Conservation (phyloP, 2,113 vertebrate species). For the Notiomystis cincta region DNA sequence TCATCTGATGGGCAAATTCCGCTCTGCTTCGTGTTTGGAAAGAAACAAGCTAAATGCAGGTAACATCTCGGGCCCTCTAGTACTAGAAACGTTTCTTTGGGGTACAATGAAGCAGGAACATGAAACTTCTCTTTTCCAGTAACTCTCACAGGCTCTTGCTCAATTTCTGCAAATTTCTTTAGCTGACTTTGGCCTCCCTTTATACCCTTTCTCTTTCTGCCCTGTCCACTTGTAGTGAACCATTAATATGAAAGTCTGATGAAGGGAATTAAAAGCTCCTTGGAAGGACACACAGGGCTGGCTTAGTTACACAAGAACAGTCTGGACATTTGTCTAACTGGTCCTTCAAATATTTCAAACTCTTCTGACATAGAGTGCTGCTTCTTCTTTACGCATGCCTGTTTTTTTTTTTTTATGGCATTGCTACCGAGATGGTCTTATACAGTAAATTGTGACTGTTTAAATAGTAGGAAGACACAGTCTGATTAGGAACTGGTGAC, state of each 20-base stretch:
- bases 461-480: neutral
- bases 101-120: neutral
- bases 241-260: neutral
- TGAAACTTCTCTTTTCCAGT: neutral
- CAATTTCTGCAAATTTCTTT: neutral
- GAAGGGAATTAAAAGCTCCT: neutral
- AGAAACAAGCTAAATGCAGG: neutral
- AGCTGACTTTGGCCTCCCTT: neutral
- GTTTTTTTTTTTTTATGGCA: neutral
- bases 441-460: neutral
- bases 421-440: neutral
- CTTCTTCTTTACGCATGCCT: neutral
- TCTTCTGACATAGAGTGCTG: neutral
- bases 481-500: neutral
- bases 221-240: neutral
- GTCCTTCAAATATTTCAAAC: neutral
- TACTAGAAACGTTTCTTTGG: neutral
- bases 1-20: neutral
- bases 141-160: neutral
- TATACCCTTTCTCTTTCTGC: neutral
- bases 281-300: neutral
- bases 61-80: neutral
- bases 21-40: neutral
- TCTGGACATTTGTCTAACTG: neutral
- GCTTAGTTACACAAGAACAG: neutral